Base-by-base conservation (phyloP, 2,113 vertebrate genomes). In the Tyrannus savana region DNA sequence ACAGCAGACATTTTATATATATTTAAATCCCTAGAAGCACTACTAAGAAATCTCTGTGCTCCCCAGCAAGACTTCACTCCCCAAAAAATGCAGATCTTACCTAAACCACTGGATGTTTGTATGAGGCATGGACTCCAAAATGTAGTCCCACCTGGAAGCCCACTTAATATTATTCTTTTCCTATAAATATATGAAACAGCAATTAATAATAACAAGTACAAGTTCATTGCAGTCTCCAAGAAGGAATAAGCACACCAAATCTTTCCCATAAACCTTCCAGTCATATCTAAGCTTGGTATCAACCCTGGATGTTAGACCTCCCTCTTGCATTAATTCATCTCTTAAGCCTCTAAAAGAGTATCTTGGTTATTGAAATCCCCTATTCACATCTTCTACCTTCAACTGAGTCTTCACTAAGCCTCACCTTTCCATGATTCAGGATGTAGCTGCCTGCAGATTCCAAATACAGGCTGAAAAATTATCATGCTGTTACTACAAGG, bases 31-130 rank as follows among this genome's bases (percentile, higher is more conserved):
- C 37, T 12, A 58, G 44, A 91, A 88, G 42, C 37, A 67, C 14
- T 73, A 78, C n/a, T 23, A 93, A 86, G 53, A 69, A 84, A 75
- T n/a, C 44, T 13, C 30, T 52, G 24, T 67, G 44, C 28, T 94
- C 30, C 44, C 27, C 71, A 78, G 49, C 5, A 82, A 83, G 23
- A 81, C 50, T 63, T 91, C 49, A 89, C 52, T 4, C 44, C 44
- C 46, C 10, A 82, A 58, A 58, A 63, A 85, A 68, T 8, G 11
- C 50, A 75, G 49, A 59, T 68, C 96, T 98, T 96, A 99, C 99
- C 99, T 99, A 95, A 99, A 99, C 98, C 99, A 99, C 96, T 99
- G 98, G 93, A 99, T 98, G 93, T 99, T 99, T 41, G 98, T 99
- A 95, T 99, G 98, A 25, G 98, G 98, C 98, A 99, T 98, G 17